These are phyloP conservation scores for Castor canadensis DNA, from an alignment of 2,113 vertebrate genomes.

Conservation along the genomic window DNA sequence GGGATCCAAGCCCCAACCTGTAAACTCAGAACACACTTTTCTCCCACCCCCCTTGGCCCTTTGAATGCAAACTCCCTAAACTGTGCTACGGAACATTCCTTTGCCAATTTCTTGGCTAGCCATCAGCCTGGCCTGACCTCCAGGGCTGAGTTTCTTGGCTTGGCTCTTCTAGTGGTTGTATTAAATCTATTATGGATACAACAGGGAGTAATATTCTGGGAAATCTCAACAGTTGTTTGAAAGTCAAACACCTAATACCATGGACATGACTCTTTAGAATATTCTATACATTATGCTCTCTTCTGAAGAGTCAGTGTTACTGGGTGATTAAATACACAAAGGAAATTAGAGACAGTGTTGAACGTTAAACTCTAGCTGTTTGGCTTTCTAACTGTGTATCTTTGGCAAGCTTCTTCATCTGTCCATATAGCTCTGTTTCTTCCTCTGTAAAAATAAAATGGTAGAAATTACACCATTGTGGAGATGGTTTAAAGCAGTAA, in stretches of 20 bases:
- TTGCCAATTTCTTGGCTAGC: conserved; percentile 41
- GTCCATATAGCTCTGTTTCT: neutral
- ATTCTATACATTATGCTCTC: neutral
- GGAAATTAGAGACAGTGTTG: neutral
- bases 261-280: neutral
- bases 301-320: neutral
- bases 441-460: neutral
- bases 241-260: neutral
- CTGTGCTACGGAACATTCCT: conserved; percentile 16
- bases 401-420: neutral
- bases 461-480: neutral
- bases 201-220: neutral
- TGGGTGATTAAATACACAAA: neutral
- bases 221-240: neutral
- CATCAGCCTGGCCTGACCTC: conserved; percentile 2
- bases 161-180: neutral
- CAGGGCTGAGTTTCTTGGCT: neutral
- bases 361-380: neutral
- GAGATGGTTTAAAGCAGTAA: neutral
- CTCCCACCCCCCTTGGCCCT: neutral
- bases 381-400: neutral
- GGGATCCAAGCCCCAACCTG: conserved; percentile 55
- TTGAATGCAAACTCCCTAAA: neutral
- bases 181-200: conserved; percentile 20
- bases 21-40: conserved; percentile 20